phyloP scores from a whole-genome alignment of 2,888 invertebrate genomes.

The Noctua comes region DNA sequence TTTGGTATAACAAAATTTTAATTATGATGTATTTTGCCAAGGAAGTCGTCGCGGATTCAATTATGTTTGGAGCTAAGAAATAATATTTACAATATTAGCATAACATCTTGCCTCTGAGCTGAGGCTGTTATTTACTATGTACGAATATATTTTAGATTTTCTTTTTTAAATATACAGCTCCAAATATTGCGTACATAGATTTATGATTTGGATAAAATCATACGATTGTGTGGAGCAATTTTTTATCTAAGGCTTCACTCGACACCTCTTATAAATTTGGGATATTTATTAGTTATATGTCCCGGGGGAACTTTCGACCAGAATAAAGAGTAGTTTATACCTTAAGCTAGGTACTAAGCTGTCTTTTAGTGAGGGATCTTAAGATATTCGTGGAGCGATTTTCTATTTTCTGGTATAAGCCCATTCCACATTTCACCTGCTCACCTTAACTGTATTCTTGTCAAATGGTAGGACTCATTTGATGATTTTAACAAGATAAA shows the following conservation, averaged over 20 bases:
- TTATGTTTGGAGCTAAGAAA: constrained; percentile 60
- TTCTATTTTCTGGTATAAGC: constrained; percentile 2
- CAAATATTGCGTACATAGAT: constrained; percentile 38
- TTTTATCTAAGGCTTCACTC: constrained; percentile 53
- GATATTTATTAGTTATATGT: constrained; percentile 64
- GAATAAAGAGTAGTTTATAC: constrained; percentile 63
- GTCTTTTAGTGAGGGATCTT: constrained; percentile 49
- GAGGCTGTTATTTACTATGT: constrained; percentile 39
- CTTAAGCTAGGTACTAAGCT: constrained; percentile 60
- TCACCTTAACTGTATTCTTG: neutral
- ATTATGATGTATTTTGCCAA: constrained; percentile 54
- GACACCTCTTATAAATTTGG: constrained; percentile 61
- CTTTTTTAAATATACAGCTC: constrained; percentile 37
- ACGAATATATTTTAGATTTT: constrained; percentile 42
- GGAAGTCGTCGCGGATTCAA: constrained; percentile 57
- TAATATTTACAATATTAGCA: constrained; percentile 65
- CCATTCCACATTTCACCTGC: neutral
- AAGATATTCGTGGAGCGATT: constrained; percentile 31
- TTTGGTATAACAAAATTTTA: constrained; percentile 52
- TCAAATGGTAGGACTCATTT: too few relatives aligned
- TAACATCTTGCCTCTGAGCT: constrained; percentile 51
- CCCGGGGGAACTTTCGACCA: constrained; percentile 58
- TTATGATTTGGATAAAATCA: constrained; percentile 42
- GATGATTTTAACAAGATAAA: too few relatives aligned
- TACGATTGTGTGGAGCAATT: constrained; percentile 50